These are phyloP conservation scores for Halictus quadricinctus DNA, from an alignment of 2,888 invertebrate genomes.

Conservation along the genomic window DNA sequence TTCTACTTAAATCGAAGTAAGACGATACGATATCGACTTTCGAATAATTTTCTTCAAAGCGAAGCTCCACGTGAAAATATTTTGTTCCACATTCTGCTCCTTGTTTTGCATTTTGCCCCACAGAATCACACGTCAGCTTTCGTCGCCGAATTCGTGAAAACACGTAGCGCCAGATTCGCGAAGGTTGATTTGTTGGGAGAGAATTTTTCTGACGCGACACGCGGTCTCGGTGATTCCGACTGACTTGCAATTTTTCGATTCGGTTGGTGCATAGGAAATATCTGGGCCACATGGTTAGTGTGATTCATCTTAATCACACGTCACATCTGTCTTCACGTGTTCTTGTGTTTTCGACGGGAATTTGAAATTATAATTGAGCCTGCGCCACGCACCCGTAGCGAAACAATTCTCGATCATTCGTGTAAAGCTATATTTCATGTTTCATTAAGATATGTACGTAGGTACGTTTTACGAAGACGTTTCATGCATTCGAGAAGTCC, in stretches of 20 bases:
- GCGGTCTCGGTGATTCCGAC: not conserved
- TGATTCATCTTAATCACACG: slow-evolving; percentile 9
- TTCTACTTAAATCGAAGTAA: not conserved
- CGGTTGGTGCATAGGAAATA: not conserved
- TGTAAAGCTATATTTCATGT: not conserved
- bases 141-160: not conserved
- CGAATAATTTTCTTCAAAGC: not conserved
- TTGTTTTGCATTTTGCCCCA: not conserved
- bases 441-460: not conserved
- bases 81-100: not conserved
- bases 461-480: slow-evolving; percentile 1
- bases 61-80: not conserved
- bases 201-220: slow-evolving; percentile 13
- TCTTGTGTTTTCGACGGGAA: not conserved
- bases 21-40: not conserved
- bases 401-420: not conserved
- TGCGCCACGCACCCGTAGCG: not conserved
- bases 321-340: not conserved
- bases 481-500: not conserved
- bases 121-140: not conserved
- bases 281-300: not conserved
- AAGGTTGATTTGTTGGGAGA: slow-evolving; percentile 3
- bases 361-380: slow-evolving; percentile 3
- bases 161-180: not conserved
- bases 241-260: slow-evolving; percentile 18